Evolutionary conservation across 2,888 invertebrate species (phyloP).

Genomic region (Lissocephala sabroskyi): DNA sequence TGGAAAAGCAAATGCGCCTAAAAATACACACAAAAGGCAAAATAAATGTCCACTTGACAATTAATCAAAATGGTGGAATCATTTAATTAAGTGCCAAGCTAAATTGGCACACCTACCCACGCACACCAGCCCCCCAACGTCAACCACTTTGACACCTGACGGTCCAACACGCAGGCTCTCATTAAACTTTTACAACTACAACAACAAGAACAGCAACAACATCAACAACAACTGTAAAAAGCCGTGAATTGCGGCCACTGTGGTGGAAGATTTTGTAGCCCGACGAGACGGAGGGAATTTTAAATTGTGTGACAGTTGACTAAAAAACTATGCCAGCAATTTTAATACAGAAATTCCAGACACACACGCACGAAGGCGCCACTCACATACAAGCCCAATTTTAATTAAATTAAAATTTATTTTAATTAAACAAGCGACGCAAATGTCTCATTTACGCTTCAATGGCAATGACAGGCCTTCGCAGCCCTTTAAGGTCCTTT

Average conservation of each 20-base stretch:
- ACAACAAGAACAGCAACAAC: too few species aligned
- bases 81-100: constrained; percentile 39
- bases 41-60: too few species aligned
- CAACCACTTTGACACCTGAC: too few species aligned
- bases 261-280: too few species aligned
- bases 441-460: constrained; percentile 68
- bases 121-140: constrained; percentile 26
- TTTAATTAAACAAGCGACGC: constrained; percentile 67
- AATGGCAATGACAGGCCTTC: constrained; percentile 60
- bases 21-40: too few species aligned
- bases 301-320: too few species aligned
- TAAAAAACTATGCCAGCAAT: constrained; percentile 56
- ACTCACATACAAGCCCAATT: constrained; percentile 33
- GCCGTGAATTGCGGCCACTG: not conserved
- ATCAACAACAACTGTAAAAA: not conserved
- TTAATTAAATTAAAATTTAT: constrained; percentile 68
- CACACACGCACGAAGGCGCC: not conserved
- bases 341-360: constrained; percentile 55
- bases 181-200: too few species aligned
- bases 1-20: too few species aligned
- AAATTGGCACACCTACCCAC: constrained; percentile 5
- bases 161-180: too few species aligned
- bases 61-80: constrained; percentile 36
- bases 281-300: too few species aligned
- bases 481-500: too few species aligned